A percentile compares a stretch with the other conserved stretches of the same genome.
These are phyloP conservation scores for Heterodera carotae DNA, from an alignment of 1,140 invertebrate species.

Conservation along the genomic window DNA sequence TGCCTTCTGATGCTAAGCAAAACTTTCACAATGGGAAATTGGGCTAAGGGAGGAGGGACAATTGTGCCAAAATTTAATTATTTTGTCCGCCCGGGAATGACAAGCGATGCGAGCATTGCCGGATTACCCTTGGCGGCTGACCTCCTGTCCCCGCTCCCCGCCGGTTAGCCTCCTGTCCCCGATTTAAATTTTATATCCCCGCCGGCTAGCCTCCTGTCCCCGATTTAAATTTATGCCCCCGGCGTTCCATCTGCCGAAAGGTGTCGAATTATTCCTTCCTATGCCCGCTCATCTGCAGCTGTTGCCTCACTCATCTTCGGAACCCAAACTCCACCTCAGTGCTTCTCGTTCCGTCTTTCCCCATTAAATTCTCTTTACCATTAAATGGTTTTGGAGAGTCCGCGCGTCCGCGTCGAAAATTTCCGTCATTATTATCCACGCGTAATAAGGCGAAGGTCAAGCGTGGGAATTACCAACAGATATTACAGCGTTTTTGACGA, in stretches of 20 bases:
- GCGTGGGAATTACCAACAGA: slow-evolving; percentile 32
- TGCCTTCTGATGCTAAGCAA: too few relatives aligned
- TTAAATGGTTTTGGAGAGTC: slow-evolving; percentile 35
- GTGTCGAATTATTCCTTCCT: too few relatives aligned
- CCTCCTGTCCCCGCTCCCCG: too few relatives aligned
- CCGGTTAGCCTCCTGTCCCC: too few relatives aligned
- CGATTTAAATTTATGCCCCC: too few relatives aligned
- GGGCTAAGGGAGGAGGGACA: background rate
- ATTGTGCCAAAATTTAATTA: background rate
- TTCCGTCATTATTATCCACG: slow-evolving; percentile 47
- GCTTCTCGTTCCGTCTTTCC: background rate
- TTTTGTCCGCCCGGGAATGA: background rate
- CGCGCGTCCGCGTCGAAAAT: slow-evolving; percentile 44
- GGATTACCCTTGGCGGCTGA: background rate
- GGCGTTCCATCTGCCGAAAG: too few relatives aligned
- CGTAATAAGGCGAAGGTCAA: slow-evolving; percentile 12
- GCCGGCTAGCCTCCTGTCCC: too few relatives aligned
- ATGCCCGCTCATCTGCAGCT: too few relatives aligned
- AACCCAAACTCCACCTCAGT: background rate
- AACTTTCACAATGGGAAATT: background rate
- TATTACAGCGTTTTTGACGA: slow-evolving; percentile 53
- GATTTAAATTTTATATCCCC: too few relatives aligned
- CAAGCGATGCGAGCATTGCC: background rate
- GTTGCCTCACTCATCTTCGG: too few relatives aligned
- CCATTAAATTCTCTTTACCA: background rate